These are phyloP conservation scores for Trematocara caparti DNA, from an alignment of 2,797 vertebrate species.

Conservation along the genomic window DNA sequence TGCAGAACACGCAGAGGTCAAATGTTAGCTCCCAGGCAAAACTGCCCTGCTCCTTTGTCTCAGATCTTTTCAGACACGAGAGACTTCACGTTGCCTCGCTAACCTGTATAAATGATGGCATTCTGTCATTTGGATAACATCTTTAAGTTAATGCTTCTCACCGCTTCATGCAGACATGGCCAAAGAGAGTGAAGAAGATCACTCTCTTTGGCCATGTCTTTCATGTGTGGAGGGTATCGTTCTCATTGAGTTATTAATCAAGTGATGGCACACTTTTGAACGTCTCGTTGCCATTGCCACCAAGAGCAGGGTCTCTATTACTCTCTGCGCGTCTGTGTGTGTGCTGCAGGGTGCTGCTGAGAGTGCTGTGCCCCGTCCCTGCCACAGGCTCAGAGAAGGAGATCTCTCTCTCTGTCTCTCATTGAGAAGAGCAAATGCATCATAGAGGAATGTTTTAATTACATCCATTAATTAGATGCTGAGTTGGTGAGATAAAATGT, in stretches of 20 bases:
- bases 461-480: not conserved
- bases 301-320: not conserved
- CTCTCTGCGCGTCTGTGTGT: not conserved
- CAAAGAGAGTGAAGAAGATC: not conserved
- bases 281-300: not conserved
- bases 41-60: conserved; percentile 5
- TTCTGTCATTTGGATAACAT: not conserved
- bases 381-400: not conserved
- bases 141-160: not conserved
- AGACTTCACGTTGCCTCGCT: not conserved
- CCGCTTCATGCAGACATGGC: not conserved
- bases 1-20: conserved; percentile 3
- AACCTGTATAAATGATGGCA: not conserved
- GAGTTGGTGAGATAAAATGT: not conserved
- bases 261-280: not conserved
- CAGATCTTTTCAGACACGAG: not conserved
- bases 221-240: not conserved
- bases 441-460: not conserved
- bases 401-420: not conserved
- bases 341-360: not conserved
- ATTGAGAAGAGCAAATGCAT: not conserved
- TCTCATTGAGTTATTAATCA: not conserved
- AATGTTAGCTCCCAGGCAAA: conserved; percentile 6
- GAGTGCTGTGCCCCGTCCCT: not conserved
- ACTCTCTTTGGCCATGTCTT: not conserved